Percentiles rank a stretch among this genome's conserved stretches.
phyloP scores from a whole-genome alignment of 2,888 invertebrate genomes.

The Heliconius hortense region DNA sequence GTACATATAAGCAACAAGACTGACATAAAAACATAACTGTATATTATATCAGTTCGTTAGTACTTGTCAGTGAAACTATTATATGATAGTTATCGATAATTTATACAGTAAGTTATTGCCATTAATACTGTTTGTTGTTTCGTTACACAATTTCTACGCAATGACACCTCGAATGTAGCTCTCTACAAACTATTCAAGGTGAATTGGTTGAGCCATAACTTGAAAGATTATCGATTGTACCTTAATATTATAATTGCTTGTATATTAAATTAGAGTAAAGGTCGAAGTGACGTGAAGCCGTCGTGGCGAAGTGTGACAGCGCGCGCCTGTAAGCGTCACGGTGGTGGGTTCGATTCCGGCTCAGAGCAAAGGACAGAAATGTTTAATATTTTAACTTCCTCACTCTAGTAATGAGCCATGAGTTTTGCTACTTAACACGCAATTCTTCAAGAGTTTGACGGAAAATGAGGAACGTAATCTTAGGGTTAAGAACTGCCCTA shows the following conservation, averaged over 20 bases:
- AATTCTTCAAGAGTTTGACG: not conserved
- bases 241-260: not conserved
- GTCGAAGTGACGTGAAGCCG: no score
- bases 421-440: not conserved
- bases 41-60: conserved; percentile 4
- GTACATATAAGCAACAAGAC: not conserved
- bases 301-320: no score
- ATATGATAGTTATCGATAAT: conserved; percentile 28
- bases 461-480: no score
- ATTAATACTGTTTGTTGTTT: conserved; percentile 36
- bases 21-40: not conserved
- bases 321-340: no score
- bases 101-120: conserved; percentile 31
- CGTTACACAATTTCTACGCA: conserved; percentile 41
- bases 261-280: not conserved
- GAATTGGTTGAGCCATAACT: conserved; percentile 4
- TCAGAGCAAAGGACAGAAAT: not conserved
- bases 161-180: conserved; percentile 38
- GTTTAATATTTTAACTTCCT: not conserved
- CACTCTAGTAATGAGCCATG: not conserved
- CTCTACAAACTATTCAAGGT: conserved; percentile 38
- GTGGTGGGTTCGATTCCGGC: not conserved
- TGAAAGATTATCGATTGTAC: conserved; percentile 13
- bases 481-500: no score
- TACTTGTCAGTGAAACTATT: conserved; percentile 2